Base-by-base conservation (phyloP, 1,140 invertebrate species). In the Zeugodacus cucurbitae region DNA sequence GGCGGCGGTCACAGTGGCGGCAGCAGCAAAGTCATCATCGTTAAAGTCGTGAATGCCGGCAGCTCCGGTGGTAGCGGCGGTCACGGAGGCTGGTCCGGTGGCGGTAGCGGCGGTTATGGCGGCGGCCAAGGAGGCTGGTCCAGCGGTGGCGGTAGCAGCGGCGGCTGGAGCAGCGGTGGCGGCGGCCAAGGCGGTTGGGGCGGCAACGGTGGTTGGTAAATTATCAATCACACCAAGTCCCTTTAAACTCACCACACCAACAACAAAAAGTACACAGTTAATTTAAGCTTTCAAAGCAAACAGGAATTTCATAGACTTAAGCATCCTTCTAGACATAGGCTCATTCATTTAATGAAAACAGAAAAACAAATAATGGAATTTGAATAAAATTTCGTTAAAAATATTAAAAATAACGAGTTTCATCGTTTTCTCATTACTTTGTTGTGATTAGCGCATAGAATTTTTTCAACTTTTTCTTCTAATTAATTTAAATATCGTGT, bases 151-250 rank as follows among this genome's bases (percentile, higher is more conserved):
- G 89, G 90, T 29, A 86, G 87, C 29, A 88, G 88, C 14, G 29
- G 87, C 3, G 86, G 89, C 4, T 57, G 86, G 5, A 88, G 88
- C 62, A 87, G 88, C 67, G 86, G 89, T 0, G 89, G 90, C 32
- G 90, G 87, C 54, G 88, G 89, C 57, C 86, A 88, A 29, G 86
- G 86, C 11, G 88, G 88, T 37, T 37, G 87, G 32, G 90, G 90
- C 11, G 86, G 90, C 10, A 74, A 87, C 3, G 88, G 89, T 17
- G 88, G 88, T 85, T 82, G 88, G 74, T 82, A 48, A 82, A 82
- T 82, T 48, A 82, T 82, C 74, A 82, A 82, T 29, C 41, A 41
- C 1, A 8, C 11, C 14, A 44, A 82, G 41, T 26, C n/a, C 26
- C 6, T 29, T 2, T 26, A 34, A 82, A 54, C 11, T 11, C 20